Evolutionary conservation across 1,140 invertebrate genomes (phyloP).

Genomic region (Drosophila prosaltans): DNA sequence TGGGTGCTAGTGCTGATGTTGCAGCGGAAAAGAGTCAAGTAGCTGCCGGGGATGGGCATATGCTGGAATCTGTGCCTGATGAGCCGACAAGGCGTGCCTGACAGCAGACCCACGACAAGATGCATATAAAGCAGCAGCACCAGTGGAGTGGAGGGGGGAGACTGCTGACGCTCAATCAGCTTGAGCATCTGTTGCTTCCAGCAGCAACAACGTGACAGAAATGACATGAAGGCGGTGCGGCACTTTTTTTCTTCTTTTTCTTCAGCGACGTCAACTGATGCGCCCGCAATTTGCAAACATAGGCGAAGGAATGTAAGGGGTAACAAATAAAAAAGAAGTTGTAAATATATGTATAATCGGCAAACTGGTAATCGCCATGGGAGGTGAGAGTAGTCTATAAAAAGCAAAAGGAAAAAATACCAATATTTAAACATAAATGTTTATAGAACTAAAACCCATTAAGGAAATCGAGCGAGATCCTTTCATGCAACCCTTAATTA

Average conservation of each 20-base stretch:
- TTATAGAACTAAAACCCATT: neutral
- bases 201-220: conserved; percentile 45
- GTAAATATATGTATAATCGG: neutral
- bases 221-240: conserved; percentile 59
- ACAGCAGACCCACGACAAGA: conserved; percentile 36
- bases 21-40: conserved; percentile 64
- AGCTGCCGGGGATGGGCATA: conserved; percentile 36
- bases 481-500: too few species aligned
- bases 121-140: conserved; percentile 27
- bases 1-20: conserved; percentile 15
- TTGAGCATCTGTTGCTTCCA: conserved; percentile 66
- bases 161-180: conserved; percentile 67
- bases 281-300: conserved; percentile 54
- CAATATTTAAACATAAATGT: neutral
- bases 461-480: too few species aligned
- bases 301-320: neutral
- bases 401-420: neutral
- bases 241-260: conserved; percentile 25
- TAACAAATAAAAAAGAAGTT: conserved; percentile 5
- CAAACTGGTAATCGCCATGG: neutral
- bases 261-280: neutral
- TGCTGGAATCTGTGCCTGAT: conserved; percentile 32
- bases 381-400: conserved; percentile 5
- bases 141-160: neutral
- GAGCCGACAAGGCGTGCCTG: conserved; percentile 61